A percentile compares a stretch with the other conserved stretches of the same genome.
Conservation (phyloP, 2,797 vertebrate genomes). For the Pangasius djambal region DNA sequence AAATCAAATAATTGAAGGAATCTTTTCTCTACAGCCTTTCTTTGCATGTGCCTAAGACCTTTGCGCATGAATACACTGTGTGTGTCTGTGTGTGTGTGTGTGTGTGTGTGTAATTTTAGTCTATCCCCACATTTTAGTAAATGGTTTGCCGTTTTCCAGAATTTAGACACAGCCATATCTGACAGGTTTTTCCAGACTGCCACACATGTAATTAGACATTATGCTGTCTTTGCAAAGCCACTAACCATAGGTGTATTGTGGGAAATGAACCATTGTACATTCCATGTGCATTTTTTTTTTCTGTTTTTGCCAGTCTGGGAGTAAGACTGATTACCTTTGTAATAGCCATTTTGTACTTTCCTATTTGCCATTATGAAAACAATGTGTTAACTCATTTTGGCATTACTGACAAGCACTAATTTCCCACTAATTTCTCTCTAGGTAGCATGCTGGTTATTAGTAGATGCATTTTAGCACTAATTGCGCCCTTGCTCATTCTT, state of each 20-base stretch:
- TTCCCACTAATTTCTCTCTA: constrained; percentile 35
- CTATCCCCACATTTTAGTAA: neutral
- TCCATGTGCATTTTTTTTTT: constrained; percentile 1
- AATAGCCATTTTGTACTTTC: constrained; percentile 49
- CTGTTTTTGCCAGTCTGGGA: constrained; percentile 8
- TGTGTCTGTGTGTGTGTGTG: too few species aligned
- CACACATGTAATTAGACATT: neutral
- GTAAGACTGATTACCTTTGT: constrained; percentile 49
- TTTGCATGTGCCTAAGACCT: too few species aligned
- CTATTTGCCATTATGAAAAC: constrained; percentile 50
- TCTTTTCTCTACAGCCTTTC: too few species aligned
- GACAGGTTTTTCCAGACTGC: neutral
- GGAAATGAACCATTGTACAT: neutral
- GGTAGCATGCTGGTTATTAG: constrained; percentile 49
- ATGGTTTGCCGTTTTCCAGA: neutral
- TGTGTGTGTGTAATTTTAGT: neutral
- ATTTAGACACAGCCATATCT: neutral
- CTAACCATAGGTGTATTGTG: neutral
- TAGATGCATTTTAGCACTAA: constrained; percentile 46
- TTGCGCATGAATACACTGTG: too few species aligned
- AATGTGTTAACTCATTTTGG: constrained; percentile 47
- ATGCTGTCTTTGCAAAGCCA: neutral
- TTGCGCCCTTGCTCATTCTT: constrained; percentile 32
- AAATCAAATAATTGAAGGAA: neutral
- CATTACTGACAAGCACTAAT: constrained; percentile 51